phyloP scores from a whole-genome alignment of 2,888 invertebrate species.

The Aleiodes testaceus region DNA sequence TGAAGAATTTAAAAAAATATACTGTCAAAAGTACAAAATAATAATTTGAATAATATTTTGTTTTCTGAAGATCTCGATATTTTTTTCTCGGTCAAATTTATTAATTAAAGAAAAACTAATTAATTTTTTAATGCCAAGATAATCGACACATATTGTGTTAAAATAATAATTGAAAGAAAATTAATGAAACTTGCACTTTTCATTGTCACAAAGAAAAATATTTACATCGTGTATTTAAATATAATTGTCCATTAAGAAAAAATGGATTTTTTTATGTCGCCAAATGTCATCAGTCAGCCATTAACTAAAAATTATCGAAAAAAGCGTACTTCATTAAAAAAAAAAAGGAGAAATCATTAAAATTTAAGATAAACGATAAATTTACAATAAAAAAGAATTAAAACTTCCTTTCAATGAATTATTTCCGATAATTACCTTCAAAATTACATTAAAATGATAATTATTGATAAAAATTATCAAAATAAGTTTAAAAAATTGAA shows the following conservation, averaged over 20 bases:
- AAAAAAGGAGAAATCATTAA: constrained; percentile 29
- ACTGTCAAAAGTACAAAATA: constrained; percentile 54
- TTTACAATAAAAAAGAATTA: constrained; percentile 9
- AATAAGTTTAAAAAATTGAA: too few species aligned
- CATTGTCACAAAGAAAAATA: constrained; percentile 31
- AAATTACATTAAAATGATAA: too few species aligned
- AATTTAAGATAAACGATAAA: constrained; percentile 41
- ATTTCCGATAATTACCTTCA: too few species aligned
- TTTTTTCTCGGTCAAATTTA: constrained; percentile 34
- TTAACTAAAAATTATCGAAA: neutral
- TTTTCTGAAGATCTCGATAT: constrained; percentile 28
- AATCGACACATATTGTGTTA: constrained; percentile 13
- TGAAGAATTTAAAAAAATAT: constrained; percentile 29
- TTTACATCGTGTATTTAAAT: constrained; percentile 38
- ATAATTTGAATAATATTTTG: constrained; percentile 46
- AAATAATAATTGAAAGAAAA: neutral
- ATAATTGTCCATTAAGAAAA: neutral
- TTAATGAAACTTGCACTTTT: constrained; percentile 39
- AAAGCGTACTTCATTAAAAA: constrained; percentile 24
- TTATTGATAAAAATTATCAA: too few species aligned
- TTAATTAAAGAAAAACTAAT: constrained; percentile 27
- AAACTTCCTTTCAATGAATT: neutral
- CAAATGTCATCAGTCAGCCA: constrained; percentile 18
- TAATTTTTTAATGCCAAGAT: constrained; percentile 19
- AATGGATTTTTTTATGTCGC: constrained; percentile 31